Conservation (phyloP, 2,888 invertebrate genomes). For the Sinotaia quadrata region DNA sequence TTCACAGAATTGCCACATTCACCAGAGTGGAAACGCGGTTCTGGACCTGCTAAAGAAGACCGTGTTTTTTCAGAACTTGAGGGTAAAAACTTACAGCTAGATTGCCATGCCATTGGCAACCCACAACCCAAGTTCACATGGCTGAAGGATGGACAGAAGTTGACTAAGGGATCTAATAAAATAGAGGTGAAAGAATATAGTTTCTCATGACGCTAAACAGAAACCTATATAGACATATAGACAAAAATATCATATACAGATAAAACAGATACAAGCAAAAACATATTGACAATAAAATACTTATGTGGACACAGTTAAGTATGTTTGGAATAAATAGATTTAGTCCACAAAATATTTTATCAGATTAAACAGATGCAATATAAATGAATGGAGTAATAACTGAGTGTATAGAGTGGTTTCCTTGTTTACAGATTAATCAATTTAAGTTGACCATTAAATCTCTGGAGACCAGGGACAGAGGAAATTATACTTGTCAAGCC, state of each 20-base stretch:
- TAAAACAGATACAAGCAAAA: not conserved
- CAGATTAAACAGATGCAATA: too few species aligned
- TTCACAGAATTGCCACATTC: conserved; percentile 13
- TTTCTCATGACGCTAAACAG: too few species aligned
- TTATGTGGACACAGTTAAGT: too few species aligned
- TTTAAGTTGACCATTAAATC: conserved; percentile 37
- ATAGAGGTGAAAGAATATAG: too few species aligned
- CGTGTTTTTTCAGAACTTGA: conserved; percentile 36
- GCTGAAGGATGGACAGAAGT: conserved; percentile 56
- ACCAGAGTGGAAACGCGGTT: conserved; percentile 47
- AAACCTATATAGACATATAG: not conserved
- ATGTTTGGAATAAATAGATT: too few species aligned
- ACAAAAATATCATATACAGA: not conserved
- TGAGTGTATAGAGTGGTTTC: too few species aligned
- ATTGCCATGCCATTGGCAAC: conserved; percentile 66
- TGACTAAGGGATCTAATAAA: conserved; percentile 3
- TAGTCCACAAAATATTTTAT: too few species aligned
- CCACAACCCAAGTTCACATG: conserved; percentile 66
- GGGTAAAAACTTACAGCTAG: conserved; percentile 49
- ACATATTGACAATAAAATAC: not conserved
- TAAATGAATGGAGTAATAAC: too few species aligned
- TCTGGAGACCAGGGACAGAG: conserved; percentile 40
- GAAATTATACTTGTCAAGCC: conserved; percentile 61
- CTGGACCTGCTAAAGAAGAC: conserved; percentile 41
- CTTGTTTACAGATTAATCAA: conserved; percentile 40